These are phyloP conservation scores for Anagrus nilaparvatae DNA, from an alignment of 1,140 invertebrate species.

Conservation along the genomic window DNA sequence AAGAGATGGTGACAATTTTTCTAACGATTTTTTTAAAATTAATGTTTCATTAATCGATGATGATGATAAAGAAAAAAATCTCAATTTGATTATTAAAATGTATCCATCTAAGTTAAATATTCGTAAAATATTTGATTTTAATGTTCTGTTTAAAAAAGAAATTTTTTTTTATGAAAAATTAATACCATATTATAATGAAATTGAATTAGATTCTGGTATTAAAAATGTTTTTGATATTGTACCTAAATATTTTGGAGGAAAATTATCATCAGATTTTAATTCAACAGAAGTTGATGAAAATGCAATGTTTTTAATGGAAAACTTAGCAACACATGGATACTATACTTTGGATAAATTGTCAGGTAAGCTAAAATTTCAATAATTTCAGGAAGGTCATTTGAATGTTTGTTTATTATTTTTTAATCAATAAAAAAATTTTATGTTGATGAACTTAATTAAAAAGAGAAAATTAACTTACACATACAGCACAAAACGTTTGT, in stretches of 20 bases:
- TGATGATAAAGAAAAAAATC: too few species aligned
- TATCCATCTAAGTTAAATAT: too few species aligned
- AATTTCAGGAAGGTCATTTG: too few species aligned
- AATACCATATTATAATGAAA: not conserved
- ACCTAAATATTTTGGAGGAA: constrained; percentile 1
- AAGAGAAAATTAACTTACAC: too few species aligned
- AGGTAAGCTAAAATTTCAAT: constrained; percentile 9
- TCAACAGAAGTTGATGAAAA: constrained; percentile 1
- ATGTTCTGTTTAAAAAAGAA: constrained; percentile 16
- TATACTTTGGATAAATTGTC: constrained; percentile 9
- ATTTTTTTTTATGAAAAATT: constrained; percentile 11
- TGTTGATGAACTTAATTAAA: too few species aligned
- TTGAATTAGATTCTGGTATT: constrained; percentile 1
- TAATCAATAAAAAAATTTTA: too few species aligned
- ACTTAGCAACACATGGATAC: constrained; percentile 3
- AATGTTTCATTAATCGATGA: too few species aligned
- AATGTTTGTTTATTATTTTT: too few species aligned
- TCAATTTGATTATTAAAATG: too few species aligned
- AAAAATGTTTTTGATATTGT: not conserved
- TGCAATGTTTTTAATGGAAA: constrained; percentile 9
- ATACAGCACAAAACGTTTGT: too few species aligned
- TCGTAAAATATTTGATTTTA: constrained; percentile 5
- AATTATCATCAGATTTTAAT: not conserved
- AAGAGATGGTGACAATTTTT: too few species aligned
- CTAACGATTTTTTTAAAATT: too few species aligned